A percentile compares a stretch with the other conserved stretches of the same genome.
Conservation (phyloP, 2,113 vertebrate genomes). For the Cariama cristata region DNA sequence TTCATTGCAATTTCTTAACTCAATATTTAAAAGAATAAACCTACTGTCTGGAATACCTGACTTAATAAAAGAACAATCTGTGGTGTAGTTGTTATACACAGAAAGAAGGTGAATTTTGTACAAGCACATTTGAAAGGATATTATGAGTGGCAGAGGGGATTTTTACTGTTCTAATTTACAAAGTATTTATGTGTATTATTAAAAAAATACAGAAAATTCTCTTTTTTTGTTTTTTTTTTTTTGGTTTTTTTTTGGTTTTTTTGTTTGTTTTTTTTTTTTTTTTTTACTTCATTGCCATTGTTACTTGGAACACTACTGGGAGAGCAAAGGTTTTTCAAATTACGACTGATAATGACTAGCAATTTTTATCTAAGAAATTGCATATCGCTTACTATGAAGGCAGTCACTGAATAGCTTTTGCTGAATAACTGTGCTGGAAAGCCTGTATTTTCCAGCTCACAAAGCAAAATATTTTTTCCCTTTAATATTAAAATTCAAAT, state of each 20-base stretch:
- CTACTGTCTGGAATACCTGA: background rate
- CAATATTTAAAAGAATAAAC: background rate
- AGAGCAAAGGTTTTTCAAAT: background rate
- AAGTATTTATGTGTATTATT: background rate
- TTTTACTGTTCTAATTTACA: background rate
- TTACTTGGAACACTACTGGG: background rate
- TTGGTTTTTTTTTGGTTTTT: background rate
- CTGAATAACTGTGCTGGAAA: background rate
- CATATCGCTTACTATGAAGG: background rate
- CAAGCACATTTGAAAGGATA: background rate
- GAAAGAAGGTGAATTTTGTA: background rate
- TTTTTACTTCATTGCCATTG: background rate
- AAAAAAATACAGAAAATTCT: background rate
- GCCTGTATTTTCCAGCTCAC: background rate
- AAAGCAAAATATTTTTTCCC: background rate
- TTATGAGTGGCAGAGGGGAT: fast-evolving
- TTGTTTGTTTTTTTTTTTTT: background rate
- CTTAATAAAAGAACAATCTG: background rate
- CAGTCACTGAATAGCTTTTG: background rate
- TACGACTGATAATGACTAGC: background rate
- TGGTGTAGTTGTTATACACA: background rate
- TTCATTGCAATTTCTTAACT: background rate
- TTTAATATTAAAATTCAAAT: background rate
- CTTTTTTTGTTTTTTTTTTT: background rate
- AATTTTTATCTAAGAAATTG: background rate